A percentile compares a stretch with the other conserved stretches of the same genome.
These are phyloP conservation scores for Stegostoma tigrinum DNA, from an alignment of 2,113 vertebrate species.

Conservation along the genomic window DNA sequence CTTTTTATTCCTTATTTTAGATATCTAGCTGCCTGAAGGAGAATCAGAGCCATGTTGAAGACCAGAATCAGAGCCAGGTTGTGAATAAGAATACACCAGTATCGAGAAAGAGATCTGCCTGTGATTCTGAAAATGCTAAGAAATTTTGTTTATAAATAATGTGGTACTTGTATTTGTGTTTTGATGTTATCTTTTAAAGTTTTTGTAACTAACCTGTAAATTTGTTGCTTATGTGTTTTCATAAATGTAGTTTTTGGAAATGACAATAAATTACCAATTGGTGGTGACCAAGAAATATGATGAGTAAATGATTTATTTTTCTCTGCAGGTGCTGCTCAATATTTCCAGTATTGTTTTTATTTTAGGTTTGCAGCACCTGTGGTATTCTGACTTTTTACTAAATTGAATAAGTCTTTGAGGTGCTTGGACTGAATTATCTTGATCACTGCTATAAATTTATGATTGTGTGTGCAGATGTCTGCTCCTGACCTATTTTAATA, in stretches of 20 bases:
- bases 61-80: not conserved
- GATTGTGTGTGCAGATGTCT: not conserved
- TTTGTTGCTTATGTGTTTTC: not conserved
- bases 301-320: not conserved
- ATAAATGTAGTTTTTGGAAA: not conserved
- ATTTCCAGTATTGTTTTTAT: not conserved
- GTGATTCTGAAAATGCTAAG: slow-evolving; percentile 18
- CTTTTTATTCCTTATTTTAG: not conserved
- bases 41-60: slow-evolving; percentile 16
- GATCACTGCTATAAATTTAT: not conserved
- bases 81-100: not conserved
- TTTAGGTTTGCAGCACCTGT: no score
- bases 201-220: not conserved
- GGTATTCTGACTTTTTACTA: not conserved
- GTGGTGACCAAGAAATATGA: not conserved
- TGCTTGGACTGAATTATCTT: not conserved
- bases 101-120: slow-evolving; percentile 2
- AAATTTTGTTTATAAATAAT: slow-evolving; percentile 5
- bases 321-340: not conserved
- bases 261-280: not conserved
- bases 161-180: not conserved
- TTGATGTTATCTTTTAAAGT: not conserved
- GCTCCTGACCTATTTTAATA: no score
- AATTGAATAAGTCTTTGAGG: not conserved
- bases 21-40: not conserved